Evolutionary conservation across 2,797 vertebrate species (phyloP), one percentile per base, ranked within the genome.

Genomic region (Spea hammondii): DNA sequence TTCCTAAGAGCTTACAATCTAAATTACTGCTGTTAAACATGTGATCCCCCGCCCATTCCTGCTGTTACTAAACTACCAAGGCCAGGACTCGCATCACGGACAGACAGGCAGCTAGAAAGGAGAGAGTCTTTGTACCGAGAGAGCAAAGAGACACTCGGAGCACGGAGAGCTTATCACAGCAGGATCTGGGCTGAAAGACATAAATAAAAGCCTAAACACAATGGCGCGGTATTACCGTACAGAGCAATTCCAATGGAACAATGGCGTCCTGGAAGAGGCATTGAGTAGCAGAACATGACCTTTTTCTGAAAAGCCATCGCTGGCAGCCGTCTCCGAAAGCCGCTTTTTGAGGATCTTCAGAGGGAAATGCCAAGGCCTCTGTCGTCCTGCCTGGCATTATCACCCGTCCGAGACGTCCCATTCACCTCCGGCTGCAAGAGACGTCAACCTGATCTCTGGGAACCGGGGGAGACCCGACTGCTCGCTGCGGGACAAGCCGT

Each of bases 331-430:
- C 78, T 74, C 11, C 17, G 32, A 60, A 64, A 53, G 5, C 12
- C 1, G 65, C 72, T 53, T 71, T 72, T 72, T 80, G 67, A 12
- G 10, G 51, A 65, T 66, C 60, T 60, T 50, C 8, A 72, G 47
- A 4, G 46, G 49, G 46, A 80, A 80, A 80, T 71, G 73, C 62
- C 79, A 80, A 76, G 79, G 73, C 7, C 73, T 5, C 50, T 71
- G 45, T 66, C 9, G 62, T 5, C 17, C 14, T 14, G 5, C 12
- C 45, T 1, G 60, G 72, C 64, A 64, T 74, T 70, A 68, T 64
- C 66, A 12, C 4, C 12, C 12, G 12, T 6, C 46, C 8, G n/a
- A 55, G 55, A 47, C 32, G 68, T 13, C 72, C n/a, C 0, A n/a
- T 51, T 79, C 17, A 12, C 1, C 8, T 11, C 44, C 4, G n/a